Percentiles rank a stretch among this genome's conserved stretches.
Conservation (phyloP, 2,797 vertebrate species). For the Ptychadena robeensis region DNA sequence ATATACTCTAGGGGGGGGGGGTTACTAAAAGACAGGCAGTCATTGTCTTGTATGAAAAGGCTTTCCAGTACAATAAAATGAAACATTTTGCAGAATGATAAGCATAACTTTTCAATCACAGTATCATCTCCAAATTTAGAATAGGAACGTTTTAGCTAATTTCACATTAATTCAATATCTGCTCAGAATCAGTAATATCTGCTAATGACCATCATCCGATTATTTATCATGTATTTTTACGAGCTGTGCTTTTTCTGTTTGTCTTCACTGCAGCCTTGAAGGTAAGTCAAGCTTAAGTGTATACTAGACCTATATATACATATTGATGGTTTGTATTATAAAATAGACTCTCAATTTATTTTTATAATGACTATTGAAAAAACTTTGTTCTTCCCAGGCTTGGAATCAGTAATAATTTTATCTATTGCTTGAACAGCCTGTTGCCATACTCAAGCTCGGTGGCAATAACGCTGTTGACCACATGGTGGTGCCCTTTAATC, state of each 20-base stretch:
- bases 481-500: slow-evolving; percentile 72
- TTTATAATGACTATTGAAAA: no score
- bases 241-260: neutral
- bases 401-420: neutral
- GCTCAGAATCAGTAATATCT: no score
- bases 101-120: neutral
- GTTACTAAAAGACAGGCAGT: neutral
- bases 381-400: no score
- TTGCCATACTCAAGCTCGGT: neutral
- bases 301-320: no score
- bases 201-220: no score
- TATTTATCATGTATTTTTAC: no score
- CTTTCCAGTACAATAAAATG: neutral
- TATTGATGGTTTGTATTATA: no score
- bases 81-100: neutral
- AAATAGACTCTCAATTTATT: no score
- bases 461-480: slow-evolving; percentile 63
- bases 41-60: neutral
- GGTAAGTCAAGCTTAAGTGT: no score
- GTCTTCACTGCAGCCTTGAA: neutral
- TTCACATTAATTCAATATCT: neutral
- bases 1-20: no score
- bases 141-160: neutral
- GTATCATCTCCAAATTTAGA: neutral
- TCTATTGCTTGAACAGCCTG: neutral